These are phyloP conservation scores for Ahaetulla prasina DNA, from an alignment of 2,113 vertebrate genomes.

Conservation along the genomic window DNA sequence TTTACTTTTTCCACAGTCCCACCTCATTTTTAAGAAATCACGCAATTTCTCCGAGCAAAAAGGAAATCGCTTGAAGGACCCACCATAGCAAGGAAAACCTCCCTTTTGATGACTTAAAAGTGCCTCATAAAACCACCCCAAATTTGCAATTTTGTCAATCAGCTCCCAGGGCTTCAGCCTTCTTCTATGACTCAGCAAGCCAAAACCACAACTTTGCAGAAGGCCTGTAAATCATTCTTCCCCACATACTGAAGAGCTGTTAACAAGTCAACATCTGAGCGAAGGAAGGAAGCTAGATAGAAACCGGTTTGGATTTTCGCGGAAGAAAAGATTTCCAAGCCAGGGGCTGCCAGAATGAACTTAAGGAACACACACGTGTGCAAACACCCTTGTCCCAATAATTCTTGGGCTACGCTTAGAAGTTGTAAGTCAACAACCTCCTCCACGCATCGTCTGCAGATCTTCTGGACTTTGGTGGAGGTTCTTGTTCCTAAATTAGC, in stretches of 20 bases:
- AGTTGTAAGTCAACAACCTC: not conserved
- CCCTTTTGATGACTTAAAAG: constrained; percentile 59
- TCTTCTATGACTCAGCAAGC: constrained; percentile 36
- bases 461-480: not conserved
- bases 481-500: not conserved
- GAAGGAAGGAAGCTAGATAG: not conserved
- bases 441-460: not conserved
- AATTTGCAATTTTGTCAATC: constrained; percentile 65
- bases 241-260: constrained; percentile 2
- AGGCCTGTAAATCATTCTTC: constrained; percentile 41
- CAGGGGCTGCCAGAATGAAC: not conserved
- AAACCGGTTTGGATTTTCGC: not conserved
- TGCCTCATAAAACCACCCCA: constrained; percentile 56
- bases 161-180: constrained; percentile 49
- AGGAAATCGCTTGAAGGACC: constrained; percentile 21
- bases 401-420: not conserved
- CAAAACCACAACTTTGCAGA: constrained; percentile 45
- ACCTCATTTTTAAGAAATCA: not conserved
- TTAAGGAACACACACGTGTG: too few species aligned
- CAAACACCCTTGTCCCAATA: not conserved
- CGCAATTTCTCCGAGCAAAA: constrained; percentile 14
- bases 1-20: not conserved
- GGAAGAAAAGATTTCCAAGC: not conserved
- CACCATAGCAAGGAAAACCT: constrained; percentile 56
- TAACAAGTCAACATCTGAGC: constrained; percentile 6